Evolutionary conservation across 53 echinoderm and acorn worm genomes (phyloP), one percentile per base, ranked within the genome.

Genomic region (Luidia sarsii): DNA sequence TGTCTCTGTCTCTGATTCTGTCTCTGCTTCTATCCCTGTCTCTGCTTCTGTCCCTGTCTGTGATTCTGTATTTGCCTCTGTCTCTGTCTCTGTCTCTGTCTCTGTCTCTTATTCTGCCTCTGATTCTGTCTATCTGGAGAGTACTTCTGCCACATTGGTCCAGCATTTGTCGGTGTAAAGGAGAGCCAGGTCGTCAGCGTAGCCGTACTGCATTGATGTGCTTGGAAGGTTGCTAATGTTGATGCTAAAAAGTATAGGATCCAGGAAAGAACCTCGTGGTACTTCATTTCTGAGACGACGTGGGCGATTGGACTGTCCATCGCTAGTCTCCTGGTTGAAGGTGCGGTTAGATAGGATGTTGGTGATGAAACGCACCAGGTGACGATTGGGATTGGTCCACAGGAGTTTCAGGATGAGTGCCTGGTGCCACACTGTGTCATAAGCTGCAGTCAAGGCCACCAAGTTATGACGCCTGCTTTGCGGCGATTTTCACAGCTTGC

Each of bases 381-480:
- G 53, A 6, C 18, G 7, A 16, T 53, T 21, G 5, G 53, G 53
- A 4, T 18, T 4, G 18, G 53, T 53, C 53, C 53, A 46, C n/a
- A n/a, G n/a, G n/a, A n/a, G 46, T 15, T 46, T 46, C 46, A 46
- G 46, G 46, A 15, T 46, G 8, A 46, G 46, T 8, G 8, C 46
- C 46, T 46, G 54, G n/a, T 64, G 80, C 39, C 80, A 46, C 28
- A 80, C 48, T 3, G 64, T 80, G 27, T 80, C 62, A 21, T 80
- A 80, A 7, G 64, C 80, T 7, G 64, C 80, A 9, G 80, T 63
- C 27, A 74, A 34, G 36, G 54, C 57, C n/a, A 74, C 56, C 10
- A 55, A 80, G n/a, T n/a, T n/a, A n/a, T n/a, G n/a, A n/a, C n/a
- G n/a, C 89, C 68, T 23, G 68, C 83, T 59, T 88, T 88, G 50